Conservation (phyloP, 2,888 invertebrate species). For the Oxystoma pomonae region DNA sequence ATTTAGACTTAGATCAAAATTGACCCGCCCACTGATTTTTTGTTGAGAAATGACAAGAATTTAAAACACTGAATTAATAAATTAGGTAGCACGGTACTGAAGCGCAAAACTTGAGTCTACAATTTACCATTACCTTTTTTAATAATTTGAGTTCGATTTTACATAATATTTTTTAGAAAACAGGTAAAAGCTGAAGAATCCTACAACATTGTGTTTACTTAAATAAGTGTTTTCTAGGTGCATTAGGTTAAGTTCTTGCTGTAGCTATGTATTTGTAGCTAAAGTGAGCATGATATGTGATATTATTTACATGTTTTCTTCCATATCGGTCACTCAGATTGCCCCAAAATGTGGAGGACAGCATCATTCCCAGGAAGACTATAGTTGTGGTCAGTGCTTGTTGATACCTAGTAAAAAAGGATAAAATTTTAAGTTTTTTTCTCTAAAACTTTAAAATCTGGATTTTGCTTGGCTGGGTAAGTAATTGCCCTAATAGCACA, state of each 20-base stretch:
- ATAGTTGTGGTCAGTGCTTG: slow-evolving; percentile 92
- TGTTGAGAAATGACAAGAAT: no score
- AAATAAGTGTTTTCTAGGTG: no score
- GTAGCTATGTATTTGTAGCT: no score
- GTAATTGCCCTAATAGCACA: no score
- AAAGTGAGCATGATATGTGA: slow-evolving; percentile 1
- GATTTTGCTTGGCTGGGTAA: no score
- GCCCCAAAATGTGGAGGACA: slow-evolving; percentile 94
- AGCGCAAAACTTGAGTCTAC: not conserved
- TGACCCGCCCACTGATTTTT: not conserved
- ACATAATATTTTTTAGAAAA: not conserved
- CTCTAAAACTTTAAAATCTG: no score
- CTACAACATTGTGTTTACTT: no score
- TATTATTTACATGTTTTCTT: slow-evolving; percentile 66
- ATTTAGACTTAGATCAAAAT: no score
- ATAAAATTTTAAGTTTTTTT: no score
- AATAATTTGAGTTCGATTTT: not conserved
- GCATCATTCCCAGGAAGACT: slow-evolving; percentile 95
- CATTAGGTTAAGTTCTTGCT: no score
- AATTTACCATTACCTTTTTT: not conserved
- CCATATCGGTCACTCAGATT: slow-evolving; percentile 92
- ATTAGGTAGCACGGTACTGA: no score
- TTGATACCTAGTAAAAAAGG: slow-evolving; percentile 62
- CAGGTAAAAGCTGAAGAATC: not conserved
- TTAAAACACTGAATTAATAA: no score